Base-by-base conservation (phyloP, 2,888 invertebrate species). In the Cosmopolites sordidus region DNA sequence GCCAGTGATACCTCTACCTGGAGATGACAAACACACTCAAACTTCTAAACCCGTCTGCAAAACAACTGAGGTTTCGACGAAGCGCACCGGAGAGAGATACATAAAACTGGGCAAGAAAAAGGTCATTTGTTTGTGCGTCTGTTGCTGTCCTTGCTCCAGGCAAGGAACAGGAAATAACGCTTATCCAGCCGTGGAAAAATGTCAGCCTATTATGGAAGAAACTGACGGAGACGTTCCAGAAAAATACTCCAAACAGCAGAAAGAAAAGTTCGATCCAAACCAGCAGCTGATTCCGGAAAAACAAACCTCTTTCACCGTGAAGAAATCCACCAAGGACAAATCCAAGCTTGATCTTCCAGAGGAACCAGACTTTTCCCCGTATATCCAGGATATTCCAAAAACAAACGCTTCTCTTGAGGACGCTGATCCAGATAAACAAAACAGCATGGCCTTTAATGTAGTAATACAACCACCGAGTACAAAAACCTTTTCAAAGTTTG, bases 401-500 rank as follows among this genome's bases (percentile, higher is more conserved):
- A n/a, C n/a, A n/a, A n/a, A n/a, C n/a, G n/a, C n/a, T n/a, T n/a
- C n/a, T n/a, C n/a, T n/a, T n/a, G n/a, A n/a, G n/a, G n/a, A n/a
- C n/a, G n/a, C n/a, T n/a, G 22, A 22, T 5, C 8, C 22, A 5
- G 22, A 22, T 9, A 37, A 39, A 22, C 18, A 46, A 6, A 5
- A 5, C 1, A 8, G 9, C 16, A 12, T 11, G 3, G 5, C 33
- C 1, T 33, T 16, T 27, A 41, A 41, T 5, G 9, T 43, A 9
- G 17, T 22, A 16, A 18, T 48, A 16, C 42, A 43, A 11, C 43
- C 43, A 15, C 1, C 27, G 2, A 51, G 2, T 2, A 45, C 27
- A 6, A 62, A 61, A 16, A 30, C 16, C 2, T 53, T 64, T 15
- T 52, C 58, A 1, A 64, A 62, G 42, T 62, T 62, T 17, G 60